A percentile compares a stretch with the other conserved stretches of the same genome.
Evolutionary conservation across 2,113 vertebrate species (phyloP).

Genomic region (Cyprinus carpio): DNA sequence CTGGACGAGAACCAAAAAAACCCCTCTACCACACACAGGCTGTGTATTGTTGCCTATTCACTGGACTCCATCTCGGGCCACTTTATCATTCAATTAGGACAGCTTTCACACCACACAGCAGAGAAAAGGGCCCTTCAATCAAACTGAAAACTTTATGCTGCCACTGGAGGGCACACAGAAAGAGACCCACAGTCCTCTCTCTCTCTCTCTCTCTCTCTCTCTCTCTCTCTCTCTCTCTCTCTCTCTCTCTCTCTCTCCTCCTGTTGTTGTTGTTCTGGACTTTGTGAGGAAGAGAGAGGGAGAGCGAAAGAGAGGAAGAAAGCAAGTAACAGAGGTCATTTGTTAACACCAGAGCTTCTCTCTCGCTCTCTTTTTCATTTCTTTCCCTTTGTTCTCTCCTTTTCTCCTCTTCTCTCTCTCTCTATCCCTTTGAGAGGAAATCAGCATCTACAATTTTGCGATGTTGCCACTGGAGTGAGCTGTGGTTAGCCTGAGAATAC

Average conservation of each 20-base stretch:
- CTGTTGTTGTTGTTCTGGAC: slow-evolving; percentile 66
- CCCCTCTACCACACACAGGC: slow-evolving; percentile 83
- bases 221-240: slow-evolving; percentile 66
- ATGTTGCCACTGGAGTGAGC: slow-evolving; percentile 57
- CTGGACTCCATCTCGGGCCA: slow-evolving; percentile 79
- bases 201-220: slow-evolving; percentile 66
- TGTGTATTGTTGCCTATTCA: slow-evolving; percentile 81
- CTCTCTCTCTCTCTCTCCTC: slow-evolving; percentile 51
- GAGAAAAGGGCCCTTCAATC: slow-evolving; percentile 82
- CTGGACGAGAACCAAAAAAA: slow-evolving; percentile 82
- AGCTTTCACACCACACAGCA: slow-evolving; percentile 81
- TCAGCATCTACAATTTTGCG: slow-evolving; percentile 31
- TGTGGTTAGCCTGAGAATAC: slow-evolving; percentile 28
- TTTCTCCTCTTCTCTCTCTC: slow-evolving; percentile 24
- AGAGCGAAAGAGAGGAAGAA: slow-evolving; percentile 53
- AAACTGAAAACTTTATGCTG: slow-evolving; percentile 81
- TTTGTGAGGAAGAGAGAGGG: slow-evolving; percentile 57
- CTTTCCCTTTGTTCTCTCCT: slow-evolving; percentile 40
- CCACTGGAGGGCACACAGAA: slow-evolving; percentile 75
- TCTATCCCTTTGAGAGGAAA: slow-evolving; percentile 7
- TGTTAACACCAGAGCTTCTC: slow-evolving; percentile 62
- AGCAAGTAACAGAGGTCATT: slow-evolving; percentile 62
- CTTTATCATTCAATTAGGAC: slow-evolving; percentile 88
- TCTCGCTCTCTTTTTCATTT: slow-evolving; percentile 44
- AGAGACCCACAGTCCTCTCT: slow-evolving; percentile 71